Evolutionary conservation across 2,113 vertebrate species (phyloP).

Genomic region (Rallus limicola): DNA sequence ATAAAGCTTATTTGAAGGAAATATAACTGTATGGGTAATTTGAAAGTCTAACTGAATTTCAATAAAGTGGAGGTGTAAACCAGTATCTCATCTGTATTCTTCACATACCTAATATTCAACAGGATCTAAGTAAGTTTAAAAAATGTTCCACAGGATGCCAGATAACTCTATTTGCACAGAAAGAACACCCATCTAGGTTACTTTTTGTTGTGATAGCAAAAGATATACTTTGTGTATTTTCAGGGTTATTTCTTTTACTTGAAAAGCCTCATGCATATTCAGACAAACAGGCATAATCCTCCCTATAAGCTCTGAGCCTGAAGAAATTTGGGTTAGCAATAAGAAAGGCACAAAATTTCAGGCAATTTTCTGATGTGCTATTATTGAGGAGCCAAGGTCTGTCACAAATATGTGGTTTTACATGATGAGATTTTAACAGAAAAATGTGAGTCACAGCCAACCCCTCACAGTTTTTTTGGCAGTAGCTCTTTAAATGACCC

Average conservation of each 20-base stretch:
- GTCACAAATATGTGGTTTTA: neutral
- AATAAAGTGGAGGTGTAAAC: neutral
- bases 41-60: neutral
- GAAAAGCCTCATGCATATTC: neutral
- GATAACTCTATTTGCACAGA: neutral
- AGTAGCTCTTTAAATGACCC: slow-evolving; percentile 8
- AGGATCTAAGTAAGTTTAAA: neutral
- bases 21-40: neutral
- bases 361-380: neutral
- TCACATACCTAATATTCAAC: neutral
- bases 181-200: neutral
- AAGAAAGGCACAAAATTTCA: neutral
- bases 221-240: neutral
- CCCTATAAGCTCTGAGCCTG: neutral
- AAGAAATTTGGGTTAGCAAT: slow-evolving; percentile 20
- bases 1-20: neutral
- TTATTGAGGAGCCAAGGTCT: slow-evolving; percentile 12
- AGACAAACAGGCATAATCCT: neutral
- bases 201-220: neutral
- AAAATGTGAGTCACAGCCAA: slow-evolving; percentile 37
- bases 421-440: slow-evolving; percentile 10
- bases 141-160: neutral
- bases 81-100: neutral
- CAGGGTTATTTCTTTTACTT: neutral
- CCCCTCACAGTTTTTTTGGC: slow-evolving; percentile 21